phyloP scores from a whole-genome alignment of 2,113 vertebrate genomes.

The Perca schrenkii region DNA sequence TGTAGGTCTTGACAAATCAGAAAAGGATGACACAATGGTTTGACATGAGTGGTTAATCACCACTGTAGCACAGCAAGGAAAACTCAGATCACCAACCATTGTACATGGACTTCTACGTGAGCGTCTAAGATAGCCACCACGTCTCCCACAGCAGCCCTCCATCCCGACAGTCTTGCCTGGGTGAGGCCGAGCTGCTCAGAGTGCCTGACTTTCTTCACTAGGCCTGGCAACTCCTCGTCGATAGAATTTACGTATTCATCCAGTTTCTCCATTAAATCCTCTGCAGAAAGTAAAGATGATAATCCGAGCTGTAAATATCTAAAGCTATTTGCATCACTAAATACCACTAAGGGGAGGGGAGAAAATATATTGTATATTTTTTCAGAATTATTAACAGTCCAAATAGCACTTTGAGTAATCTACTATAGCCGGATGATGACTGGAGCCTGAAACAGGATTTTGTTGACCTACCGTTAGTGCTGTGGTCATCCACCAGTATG shows the following conservation, averaged over 20 bases:
- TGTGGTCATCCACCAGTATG: conserved; percentile 88
- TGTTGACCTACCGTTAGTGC: conserved; percentile 78
- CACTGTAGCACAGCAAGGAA: not conserved
- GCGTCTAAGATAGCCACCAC: conserved; percentile 88
- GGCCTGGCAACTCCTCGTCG: conserved; percentile 56
- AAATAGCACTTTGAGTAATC: not conserved
- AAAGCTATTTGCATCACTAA: not conserved
- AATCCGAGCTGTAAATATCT: not conserved
- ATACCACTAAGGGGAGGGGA: not conserved
- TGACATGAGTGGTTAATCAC: not conserved
- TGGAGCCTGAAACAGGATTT: not conserved
- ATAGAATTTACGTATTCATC: conserved; percentile 70
- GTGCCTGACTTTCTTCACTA: conserved; percentile 79
- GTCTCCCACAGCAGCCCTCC: conserved; percentile 79
- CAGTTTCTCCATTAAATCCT: conserved; percentile 74
- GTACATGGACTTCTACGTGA: conserved; percentile 85
- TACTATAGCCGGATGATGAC: not conserved
- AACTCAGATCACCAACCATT: conserved; percentile 68
- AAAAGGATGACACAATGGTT: not conserved
- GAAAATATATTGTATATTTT: too few relatives aligned
- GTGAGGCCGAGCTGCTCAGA: conserved; percentile 81
- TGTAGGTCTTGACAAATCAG: not conserved
- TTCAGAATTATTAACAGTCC: not conserved
- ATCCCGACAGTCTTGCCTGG: conserved; percentile 82
- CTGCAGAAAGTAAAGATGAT: conserved; percentile 45